Conservation (phyloP, 2,113 vertebrate species). For the Euleptes europaea region DNA sequence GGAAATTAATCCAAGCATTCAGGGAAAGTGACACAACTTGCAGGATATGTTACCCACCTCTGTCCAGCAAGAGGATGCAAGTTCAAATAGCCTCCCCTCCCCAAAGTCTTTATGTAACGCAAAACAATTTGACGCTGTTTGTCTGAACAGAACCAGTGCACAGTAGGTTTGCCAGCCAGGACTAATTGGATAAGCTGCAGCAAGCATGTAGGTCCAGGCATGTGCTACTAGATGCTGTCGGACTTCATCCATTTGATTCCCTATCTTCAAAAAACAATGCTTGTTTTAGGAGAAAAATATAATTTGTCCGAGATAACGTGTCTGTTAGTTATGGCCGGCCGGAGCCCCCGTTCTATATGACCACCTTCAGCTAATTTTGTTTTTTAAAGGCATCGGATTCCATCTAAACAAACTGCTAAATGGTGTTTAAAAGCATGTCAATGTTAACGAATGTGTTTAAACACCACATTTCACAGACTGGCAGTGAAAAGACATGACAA, state of each 20-base stretch:
- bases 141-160: background rate
- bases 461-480: slow-evolving; percentile 15
- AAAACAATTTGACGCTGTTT: background rate
- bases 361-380: background rate
- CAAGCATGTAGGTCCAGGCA: background rate
- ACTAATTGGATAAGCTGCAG: background rate
- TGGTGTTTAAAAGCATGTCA: slow-evolving; percentile 16
- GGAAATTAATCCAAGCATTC: background rate
- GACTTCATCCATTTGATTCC: background rate
- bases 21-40: background rate
- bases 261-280: background rate
- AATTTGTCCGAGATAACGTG: background rate
- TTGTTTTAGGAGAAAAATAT: background rate
- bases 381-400: slow-evolving; percentile 2
- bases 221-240: background rate
- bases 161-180: background rate
- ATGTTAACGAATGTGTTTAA: slow-evolving; percentile 14
- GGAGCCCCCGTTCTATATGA: background rate
- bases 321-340: background rate
- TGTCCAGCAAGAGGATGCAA: background rate
- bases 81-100: background rate
- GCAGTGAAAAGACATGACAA: slow-evolving; percentile 28
- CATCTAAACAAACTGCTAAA: slow-evolving; percentile 3
- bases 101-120: background rate
- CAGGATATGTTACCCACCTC: background rate